Evolutionary conservation across 2,888 invertebrate genomes (phyloP), one percentile per base, ranked within the genome.

Genomic region (Dimorphilus gyrociliatus): DNA sequence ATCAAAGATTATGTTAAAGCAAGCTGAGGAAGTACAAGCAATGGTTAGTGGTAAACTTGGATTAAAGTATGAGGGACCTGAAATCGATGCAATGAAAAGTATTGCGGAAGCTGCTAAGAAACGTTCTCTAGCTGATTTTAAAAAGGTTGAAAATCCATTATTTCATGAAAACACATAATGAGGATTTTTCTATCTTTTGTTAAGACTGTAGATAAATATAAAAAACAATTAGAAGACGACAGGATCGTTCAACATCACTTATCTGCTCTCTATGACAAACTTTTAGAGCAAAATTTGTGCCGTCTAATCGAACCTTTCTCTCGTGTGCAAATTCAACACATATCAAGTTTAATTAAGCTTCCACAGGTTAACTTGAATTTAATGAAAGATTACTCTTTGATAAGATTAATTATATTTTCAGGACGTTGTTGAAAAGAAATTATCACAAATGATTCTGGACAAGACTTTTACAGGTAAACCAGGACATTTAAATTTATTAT

Each of bases 371-470:
- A n/a, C n/a, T n/a, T n/a, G n/a, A n/a, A n/a, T n/a, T 24, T 24
- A 24, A 24, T 6, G 24, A 14, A 4, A 24, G 4, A 10, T n/a
- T n/a, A 3, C 4, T 4, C n/a, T n/a, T n/a, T n/a, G n/a, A n/a
- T n/a, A n/a, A n/a, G n/a, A n/a, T n/a, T n/a, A n/a, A n/a, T n/a
- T n/a, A n/a, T n/a, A n/a, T n/a, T n/a, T 49, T 8, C 76, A 82
- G 72, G 69, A 78, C 27, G 74, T 79, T 67, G 94, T 99, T 30
- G 97, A 99, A 66, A 88, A 90, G 68, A 99, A 99, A 66, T 68
- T 99, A 35, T 94, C 94, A 29, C 97, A 97, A 67, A 99, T 99
- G 97, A 97, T 99, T 59, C 69, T 99, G 61, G 97, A 99, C 65
- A 85, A 86, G 55, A 97, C 94, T 66, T 77, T 97, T 47, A 63